Base-by-base conservation (phyloP, 1,140 invertebrate genomes). In the Temnothorax longispinosus region DNA sequence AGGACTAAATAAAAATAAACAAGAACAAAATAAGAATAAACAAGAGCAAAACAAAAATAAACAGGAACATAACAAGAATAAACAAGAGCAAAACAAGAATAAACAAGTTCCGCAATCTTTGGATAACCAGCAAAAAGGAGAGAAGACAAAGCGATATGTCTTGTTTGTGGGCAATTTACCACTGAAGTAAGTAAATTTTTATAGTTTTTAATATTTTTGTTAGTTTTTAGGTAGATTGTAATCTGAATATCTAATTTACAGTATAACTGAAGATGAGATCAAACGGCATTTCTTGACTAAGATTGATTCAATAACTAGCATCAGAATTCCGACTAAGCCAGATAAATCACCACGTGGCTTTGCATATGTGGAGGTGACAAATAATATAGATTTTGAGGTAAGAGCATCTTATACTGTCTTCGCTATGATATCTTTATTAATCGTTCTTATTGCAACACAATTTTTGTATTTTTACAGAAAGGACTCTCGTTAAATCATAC, bases 81-180 rank as follows among this genome's bases (percentile, higher is more conserved):
- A 10, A 13, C 47, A 50, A 50, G 47, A 50, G 47, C 47, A 50
- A 50, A 50, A 50, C 11, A 50, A 50, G 47, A 41, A 41, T 41
- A 41, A 41, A 41, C 3, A 41, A 44, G 15, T 8, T 27, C 32
- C 1, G 2, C 10, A 21, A 56, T 15, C 38, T 44, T n/a, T 41
- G 0, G n/a, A 72, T 56, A 13, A 44, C 32, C 54, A 71, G 13
- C 64, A 58, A 13, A 93, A 96, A 87, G 72, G 91, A 21, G 95
- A 96, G 10, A 95, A 96, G 90, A 94, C 96, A 1, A 95, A 96
- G 88, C 96, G 95, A 93, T 96, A 93, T 85, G 95, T 96, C 69
- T 88, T 96, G n/a, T 96, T 95, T 88, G 94, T 96, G 67, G 95
- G 95, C 85, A 96, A 96, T 93, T 85, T 96, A 64, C 91, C 95